These are phyloP conservation scores for Apaloderma vittatum DNA, from an alignment of 2,113 vertebrate genomes.

Conservation along the genomic window DNA sequence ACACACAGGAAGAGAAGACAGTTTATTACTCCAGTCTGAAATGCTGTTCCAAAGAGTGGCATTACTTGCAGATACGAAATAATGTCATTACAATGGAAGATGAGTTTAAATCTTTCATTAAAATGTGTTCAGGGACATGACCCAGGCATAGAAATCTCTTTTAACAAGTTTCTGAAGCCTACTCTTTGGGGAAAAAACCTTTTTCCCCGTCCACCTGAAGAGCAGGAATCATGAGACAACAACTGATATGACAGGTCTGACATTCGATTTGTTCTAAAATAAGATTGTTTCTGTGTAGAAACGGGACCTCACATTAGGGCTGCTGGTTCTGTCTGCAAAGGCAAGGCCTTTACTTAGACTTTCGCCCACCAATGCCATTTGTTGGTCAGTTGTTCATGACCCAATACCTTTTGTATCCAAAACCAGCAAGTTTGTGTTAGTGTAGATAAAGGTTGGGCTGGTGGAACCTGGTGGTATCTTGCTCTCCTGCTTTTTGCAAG, in stretches of 20 bases:
- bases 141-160: neutral
- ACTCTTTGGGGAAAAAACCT: neutral
- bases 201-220: neutral
- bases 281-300: neutral
- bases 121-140: neutral
- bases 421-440: neutral
- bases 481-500: neutral
- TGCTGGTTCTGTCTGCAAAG: neutral
- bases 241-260: neutral
- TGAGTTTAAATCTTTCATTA: neutral
- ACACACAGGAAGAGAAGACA: neutral
- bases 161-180: neutral
- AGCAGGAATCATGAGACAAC: neutral
- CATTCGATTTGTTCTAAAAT: neutral
- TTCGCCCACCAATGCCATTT: neutral
- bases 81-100: neutral
- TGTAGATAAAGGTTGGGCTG: neutral
- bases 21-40: neutral
- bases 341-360: neutral
- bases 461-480: neutral
- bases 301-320: neutral
- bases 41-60: neutral
- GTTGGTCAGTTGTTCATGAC: neutral
- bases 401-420: neutral
- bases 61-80: neutral